Conservation (phyloP, 2,113 vertebrate species). For the Sclerurus mexicanus region DNA sequence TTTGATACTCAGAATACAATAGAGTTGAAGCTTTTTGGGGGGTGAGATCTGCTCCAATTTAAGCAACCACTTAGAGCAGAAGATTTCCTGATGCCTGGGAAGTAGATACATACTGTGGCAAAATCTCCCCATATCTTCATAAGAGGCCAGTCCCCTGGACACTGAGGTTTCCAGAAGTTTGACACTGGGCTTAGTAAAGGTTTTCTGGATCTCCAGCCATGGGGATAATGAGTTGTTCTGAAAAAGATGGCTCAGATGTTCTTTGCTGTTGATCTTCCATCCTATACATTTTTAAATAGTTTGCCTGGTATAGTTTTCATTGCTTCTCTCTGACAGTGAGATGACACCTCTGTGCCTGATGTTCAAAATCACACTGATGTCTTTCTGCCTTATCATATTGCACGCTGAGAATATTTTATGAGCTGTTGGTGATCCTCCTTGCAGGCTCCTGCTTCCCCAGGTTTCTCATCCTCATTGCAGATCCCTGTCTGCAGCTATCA, state of each 20-base stretch:
- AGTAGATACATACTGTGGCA: neutral
- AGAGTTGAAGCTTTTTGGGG: accelerated
- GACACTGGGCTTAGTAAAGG: neutral
- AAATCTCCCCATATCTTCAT: neutral
- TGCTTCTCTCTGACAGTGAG: neutral
- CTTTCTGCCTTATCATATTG: neutral
- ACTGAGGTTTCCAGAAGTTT: neutral
- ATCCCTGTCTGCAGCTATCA: neutral
- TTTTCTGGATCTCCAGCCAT: neutral
- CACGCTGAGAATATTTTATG: neutral
- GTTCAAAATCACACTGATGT: neutral
- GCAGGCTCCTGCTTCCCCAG: neutral
- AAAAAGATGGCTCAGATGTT: neutral
- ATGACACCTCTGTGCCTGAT: neutral
- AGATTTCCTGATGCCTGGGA: neutral
- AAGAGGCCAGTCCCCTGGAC: neutral
- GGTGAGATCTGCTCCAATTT: neutral
- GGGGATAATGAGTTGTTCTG: neutral
- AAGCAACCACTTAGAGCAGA: neutral
- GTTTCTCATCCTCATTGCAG: neutral
- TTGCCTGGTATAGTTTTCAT: neutral
- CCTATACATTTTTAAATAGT: neutral
- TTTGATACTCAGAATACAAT: neutral
- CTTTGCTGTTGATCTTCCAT: neutral
- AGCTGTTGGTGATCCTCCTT: neutral